Evolutionary conservation across 1,140 invertebrate genomes (phyloP).

Genomic region (Phortica variegata): DNA sequence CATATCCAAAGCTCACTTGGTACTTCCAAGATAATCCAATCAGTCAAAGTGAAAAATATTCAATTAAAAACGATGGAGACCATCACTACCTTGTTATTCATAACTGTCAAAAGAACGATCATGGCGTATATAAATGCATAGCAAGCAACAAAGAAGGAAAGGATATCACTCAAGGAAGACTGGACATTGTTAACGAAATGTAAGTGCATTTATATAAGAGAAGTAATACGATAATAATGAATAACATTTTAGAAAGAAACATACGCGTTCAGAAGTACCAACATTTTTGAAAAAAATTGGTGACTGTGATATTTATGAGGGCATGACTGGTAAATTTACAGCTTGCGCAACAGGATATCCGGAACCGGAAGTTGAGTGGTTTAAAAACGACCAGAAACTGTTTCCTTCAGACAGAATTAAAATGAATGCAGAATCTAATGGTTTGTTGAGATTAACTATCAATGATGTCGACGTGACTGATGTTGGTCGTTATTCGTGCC

Average conservation of each 20-base stretch:
- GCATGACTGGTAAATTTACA: constrained; percentile 88
- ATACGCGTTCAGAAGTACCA: constrained; percentile 77
- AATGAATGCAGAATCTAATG: constrained; percentile 74
- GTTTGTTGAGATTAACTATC: constrained; percentile 74
- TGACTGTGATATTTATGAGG: constrained; percentile 82
- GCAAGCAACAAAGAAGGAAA: constrained; percentile 81
- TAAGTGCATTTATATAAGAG: constrained; percentile 58
- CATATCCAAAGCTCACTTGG: constrained; percentile 84
- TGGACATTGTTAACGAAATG: constrained; percentile 81
- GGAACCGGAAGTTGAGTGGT: constrained; percentile 84
- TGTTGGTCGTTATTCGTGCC: constrained; percentile 78
- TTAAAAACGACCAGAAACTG: constrained; percentile 74
- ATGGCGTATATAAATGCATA: constrained; percentile 74
- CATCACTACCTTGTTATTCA: constrained; percentile 73
- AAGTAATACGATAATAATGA: too few species aligned
- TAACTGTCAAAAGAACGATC: constrained; percentile 68
- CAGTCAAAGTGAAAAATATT: constrained; percentile 69
- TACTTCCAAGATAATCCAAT: constrained; percentile 75
- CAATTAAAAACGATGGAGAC: constrained; percentile 70
- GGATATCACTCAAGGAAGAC: constrained; percentile 70
- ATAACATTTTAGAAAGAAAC: constrained; percentile 60
- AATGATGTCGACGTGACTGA: constrained; percentile 73
- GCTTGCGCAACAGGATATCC: constrained; percentile 83
- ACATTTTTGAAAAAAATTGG: constrained; percentile 87
- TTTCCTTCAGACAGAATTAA: constrained; percentile 77